Evolutionary conservation across 2,797 vertebrate species (phyloP), one percentile per base, ranked within the genome.

Genomic region (Triplophysa bombifrons): DNA sequence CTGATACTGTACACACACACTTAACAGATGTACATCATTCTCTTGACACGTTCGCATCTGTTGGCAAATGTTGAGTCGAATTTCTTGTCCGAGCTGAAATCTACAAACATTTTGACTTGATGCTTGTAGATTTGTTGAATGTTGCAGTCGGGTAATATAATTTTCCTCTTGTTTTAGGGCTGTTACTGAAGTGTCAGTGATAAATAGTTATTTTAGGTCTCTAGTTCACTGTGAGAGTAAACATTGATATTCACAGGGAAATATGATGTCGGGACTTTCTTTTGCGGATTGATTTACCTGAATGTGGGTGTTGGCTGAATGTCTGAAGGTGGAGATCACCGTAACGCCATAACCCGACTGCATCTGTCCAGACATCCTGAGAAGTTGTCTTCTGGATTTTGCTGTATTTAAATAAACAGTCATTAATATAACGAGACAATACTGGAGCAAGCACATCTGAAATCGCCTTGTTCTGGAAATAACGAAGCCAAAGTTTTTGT

Each of bases 181-280:
- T 4, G 14, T 44, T 3, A 41, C 20, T 20, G n/a, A 56, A 56
- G n/a, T 22, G 46, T 3, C 4, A 60, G 70, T 87, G 81, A 76
- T 80, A 85, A 89, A 84, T 82, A 79, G 81, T 10, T 41, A 9
- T 41, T 11, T 41, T 41, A 41, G 58, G 58, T 78, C 89, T 56
- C 9, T 50, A 16, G 5, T 14, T 9, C 53, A n/a, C 19, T n/a
- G 55, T 48, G 7, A 12, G n/a, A 12, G 14, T 44, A 14, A 55
- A 61, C 6, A 13, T 61, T 30, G 1, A 61, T 34, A 19, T 34
- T 34, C 16, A 60, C 51, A 0, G 74, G 16, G 63, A 51, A 74
- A 44, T 56, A 8, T 60, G 66, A 60, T 19, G 53, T 76, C 74
- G 11, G 11, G 51, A 58, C 16, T 58, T 69, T 69, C 53, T 69